Evolutionary conservation across 2,797 vertebrate genomes (phyloP), one percentile per base, ranked within the genome.

Genomic region (Scleropages formosus): DNA sequence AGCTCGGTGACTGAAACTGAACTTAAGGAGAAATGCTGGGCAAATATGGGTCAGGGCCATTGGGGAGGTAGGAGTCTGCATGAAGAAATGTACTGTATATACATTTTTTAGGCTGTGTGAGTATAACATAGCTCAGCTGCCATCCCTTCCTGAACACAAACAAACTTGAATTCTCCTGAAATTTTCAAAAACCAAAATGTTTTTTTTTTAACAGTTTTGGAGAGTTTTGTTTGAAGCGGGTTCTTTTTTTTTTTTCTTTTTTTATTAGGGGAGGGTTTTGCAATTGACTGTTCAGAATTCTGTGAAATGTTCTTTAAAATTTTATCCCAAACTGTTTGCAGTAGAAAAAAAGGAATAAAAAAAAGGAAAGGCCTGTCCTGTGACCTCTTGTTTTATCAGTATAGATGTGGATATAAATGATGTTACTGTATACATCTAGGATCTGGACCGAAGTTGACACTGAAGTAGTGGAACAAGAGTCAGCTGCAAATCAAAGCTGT

Each of bases 301-400:
- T 74, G 74, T 62, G 62, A 46, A 44, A 60, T 56, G 76, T 67
- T 66, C 62, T 47, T 70, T 12, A 70, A 63, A 76, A 39, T 80
- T 64, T 58, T 58, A 78, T 79, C 81, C 79, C 81, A 85, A 85
- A 75, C 73, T 68, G 27, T 75, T 78, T 58, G 24, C 66, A 39
- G 20, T 68, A 18, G 53, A 72, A 72, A 9, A 72, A 67, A 64
- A 27, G 68, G 20, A 39, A 69, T 59, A 7, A 66, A 68, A 15
- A 49, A 71, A 71, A 31, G 51, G 68, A 70, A 16, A 46, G 68
- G 49, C 15, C 9, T 53, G 31, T 22, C 51, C 26, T 71, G 51
- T 71, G 69, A 56, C 24, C 49, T 71, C 49, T 56, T 26, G 16
- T 51, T 71, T 58, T 58, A 49, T 70, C 56, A 8, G 56, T 71